Conservation (phyloP, 2,888 invertebrate species). For the Fragum whitleyi region DNA sequence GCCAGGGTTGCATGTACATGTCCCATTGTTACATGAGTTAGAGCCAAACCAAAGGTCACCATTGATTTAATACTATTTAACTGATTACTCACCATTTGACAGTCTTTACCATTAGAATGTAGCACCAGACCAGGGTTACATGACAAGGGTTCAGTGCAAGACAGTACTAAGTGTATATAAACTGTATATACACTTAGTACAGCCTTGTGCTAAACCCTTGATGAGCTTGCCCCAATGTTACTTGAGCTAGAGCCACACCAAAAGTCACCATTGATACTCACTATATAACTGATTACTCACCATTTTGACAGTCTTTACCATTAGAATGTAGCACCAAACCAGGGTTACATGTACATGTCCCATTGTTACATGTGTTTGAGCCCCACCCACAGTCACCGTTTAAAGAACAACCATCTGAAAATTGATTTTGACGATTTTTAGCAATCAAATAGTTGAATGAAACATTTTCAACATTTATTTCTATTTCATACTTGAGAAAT, state of each 20-base stretch:
- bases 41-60: constrained; percentile 71
- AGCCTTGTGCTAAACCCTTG: too few relatives aligned
- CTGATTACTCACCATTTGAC: constrained; percentile 70
- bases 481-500: too few relatives aligned
- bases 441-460: too few relatives aligned
- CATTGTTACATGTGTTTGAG: constrained; percentile 57
- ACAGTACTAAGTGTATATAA: too few relatives aligned
- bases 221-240: constrained; percentile 56
- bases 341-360: constrained; percentile 63
- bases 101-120: constrained; percentile 73
- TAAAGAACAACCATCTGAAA: constrained; percentile 18
- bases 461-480: too few relatives aligned
- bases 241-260: too few relatives aligned
- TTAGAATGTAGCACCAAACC: constrained; percentile 65
- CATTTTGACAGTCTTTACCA: constrained; percentile 72
- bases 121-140: constrained; percentile 63
- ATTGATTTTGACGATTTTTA: too few relatives aligned
- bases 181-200: too few relatives aligned
- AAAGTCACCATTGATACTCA: too few relatives aligned
- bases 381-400: constrained; percentile 70
- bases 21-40: constrained; percentile 52
- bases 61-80: too few relatives aligned
- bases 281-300: too few relatives aligned
- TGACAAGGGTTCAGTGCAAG: too few relatives aligned
- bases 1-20: constrained; percentile 63